Conservation (phyloP, 2,113 vertebrate species). For the Caranx melampygus region DNA sequence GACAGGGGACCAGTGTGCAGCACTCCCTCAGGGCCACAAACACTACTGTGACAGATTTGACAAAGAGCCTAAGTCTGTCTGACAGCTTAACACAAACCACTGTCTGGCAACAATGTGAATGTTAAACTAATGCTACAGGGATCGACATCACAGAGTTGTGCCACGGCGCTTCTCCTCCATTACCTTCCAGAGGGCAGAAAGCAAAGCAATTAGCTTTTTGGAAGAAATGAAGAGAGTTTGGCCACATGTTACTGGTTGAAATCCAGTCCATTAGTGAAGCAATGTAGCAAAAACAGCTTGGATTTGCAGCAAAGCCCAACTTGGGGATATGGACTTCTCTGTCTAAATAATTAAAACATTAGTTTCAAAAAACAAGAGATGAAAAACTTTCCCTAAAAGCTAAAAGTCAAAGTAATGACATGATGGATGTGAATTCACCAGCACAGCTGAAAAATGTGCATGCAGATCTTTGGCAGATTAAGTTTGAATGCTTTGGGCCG, state of each 20-base stretch:
- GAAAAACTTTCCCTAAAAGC: background rate
- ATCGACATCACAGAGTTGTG: conserved; percentile 12
- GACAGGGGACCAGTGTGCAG: conserved; percentile 64
- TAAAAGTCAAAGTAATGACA: background rate
- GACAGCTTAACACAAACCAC: conserved; percentile 60
- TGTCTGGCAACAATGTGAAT: conserved; percentile 43
- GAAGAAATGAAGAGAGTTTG: conserved; percentile 43
- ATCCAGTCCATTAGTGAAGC: conserved; percentile 44
- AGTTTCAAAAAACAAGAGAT: conserved; percentile 9
- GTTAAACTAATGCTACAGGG: conserved; percentile 31
- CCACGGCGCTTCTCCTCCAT: conserved; percentile 11
- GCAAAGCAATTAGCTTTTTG: conserved; percentile 37
- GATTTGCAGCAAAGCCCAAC: conserved; percentile 20
- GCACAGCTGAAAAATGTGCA: background rate
- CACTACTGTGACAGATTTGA: conserved; percentile 66
- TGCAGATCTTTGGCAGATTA: conserved; percentile 62
- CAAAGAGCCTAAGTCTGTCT: conserved; percentile 64
- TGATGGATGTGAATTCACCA: background rate
- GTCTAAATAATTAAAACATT: conserved; percentile 26
- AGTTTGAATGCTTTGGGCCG: conserved; percentile 16
- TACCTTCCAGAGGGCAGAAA: conserved; percentile 30
- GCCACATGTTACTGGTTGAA: conserved; percentile 31
- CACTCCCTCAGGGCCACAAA: conserved; percentile 49
- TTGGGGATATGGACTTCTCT: conserved; percentile 31
- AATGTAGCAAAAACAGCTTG: conserved; percentile 22